phyloP scores from a whole-genome alignment of 2,888 invertebrate genomes.

The Tetragonisca angustula region DNA sequence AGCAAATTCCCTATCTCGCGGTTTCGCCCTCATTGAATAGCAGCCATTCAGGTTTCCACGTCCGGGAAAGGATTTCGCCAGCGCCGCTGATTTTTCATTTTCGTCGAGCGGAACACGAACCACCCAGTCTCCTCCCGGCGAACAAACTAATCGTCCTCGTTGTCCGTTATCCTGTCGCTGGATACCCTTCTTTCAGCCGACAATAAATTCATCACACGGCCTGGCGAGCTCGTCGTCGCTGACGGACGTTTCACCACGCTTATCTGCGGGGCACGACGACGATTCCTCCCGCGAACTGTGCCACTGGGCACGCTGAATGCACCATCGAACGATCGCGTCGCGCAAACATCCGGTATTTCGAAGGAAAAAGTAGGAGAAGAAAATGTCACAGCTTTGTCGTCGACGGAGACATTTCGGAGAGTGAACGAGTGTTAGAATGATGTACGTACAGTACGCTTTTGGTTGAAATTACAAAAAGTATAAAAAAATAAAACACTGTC shows the following conservation, averaged over 20 bases:
- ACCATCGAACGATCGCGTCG: background rate
- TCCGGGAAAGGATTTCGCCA: background rate
- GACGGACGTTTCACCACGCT: slow-evolving; percentile 59
- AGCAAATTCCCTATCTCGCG: slow-evolving; percentile 21
- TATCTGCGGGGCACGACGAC: slow-evolving; percentile 40
- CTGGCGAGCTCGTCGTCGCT: slow-evolving; percentile 41
- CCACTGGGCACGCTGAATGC: slow-evolving; percentile 33
- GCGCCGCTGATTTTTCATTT: background rate
- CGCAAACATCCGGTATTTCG: background rate
- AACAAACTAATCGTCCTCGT: slow-evolving; percentile 46
- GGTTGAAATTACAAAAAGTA: too few relatives aligned
- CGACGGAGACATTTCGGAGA: too few relatives aligned
- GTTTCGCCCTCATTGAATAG: background rate
- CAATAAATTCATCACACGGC: slow-evolving; percentile 63
- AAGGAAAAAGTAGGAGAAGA: background rate
- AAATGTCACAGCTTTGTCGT: background rate
- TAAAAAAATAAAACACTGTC: too few relatives aligned
- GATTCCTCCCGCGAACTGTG: slow-evolving; percentile 27
- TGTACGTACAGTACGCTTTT: background rate
- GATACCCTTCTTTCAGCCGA: slow-evolving; percentile 37
- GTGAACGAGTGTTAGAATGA: background rate
- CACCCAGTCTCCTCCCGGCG: slow-evolving; percentile 6
- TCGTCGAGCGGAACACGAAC: slow-evolving; percentile 13
- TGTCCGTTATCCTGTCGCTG: slow-evolving; percentile 21
- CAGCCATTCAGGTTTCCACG: background rate